phyloP scores from a whole-genome alignment of 2,113 vertebrate species.

The Pomatorhinus ruficollis region DNA sequence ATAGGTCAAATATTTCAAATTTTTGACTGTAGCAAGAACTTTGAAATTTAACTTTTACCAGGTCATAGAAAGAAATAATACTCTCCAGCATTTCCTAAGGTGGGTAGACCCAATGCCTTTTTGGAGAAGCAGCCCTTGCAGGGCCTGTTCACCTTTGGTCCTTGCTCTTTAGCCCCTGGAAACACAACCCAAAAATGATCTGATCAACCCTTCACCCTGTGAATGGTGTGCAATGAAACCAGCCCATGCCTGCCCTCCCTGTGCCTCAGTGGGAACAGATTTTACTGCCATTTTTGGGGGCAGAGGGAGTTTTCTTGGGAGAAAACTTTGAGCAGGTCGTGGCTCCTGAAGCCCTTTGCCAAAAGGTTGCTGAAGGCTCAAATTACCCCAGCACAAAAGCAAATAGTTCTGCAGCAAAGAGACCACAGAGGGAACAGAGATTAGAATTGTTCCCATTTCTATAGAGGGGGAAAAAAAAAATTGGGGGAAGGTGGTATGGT shows the following conservation, averaged over 20 bases:
- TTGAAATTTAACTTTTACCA: neutral
- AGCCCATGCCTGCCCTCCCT: neutral
- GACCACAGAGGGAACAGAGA: neutral
- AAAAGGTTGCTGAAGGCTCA: neutral
- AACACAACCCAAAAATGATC: neutral
- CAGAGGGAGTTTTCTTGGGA: neutral
- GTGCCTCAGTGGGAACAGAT: neutral
- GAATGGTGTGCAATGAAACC: neutral
- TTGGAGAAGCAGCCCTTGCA: neutral
- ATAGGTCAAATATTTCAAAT: neutral
- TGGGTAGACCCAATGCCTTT: accelerated
- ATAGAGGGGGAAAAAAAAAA: too few relatives aligned
- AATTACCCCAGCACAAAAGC: neutral
- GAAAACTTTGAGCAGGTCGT: neutral
- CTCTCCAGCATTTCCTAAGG: neutral
- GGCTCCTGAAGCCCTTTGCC: neutral
- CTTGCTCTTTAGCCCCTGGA: accelerated
- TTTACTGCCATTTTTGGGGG: neutral
- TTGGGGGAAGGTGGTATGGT: accelerated
- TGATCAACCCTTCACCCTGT: neutral
- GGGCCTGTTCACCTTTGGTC: neutral
- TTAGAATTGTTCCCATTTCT: neutral
- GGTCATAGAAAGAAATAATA: neutral
- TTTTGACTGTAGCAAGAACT: accelerated
- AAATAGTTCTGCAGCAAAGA: neutral